Percentiles rank a stretch among this genome's conserved stretches.
phyloP scores from a whole-genome alignment of 2,888 invertebrate genomes.

The Teleiodes luculella region DNA sequence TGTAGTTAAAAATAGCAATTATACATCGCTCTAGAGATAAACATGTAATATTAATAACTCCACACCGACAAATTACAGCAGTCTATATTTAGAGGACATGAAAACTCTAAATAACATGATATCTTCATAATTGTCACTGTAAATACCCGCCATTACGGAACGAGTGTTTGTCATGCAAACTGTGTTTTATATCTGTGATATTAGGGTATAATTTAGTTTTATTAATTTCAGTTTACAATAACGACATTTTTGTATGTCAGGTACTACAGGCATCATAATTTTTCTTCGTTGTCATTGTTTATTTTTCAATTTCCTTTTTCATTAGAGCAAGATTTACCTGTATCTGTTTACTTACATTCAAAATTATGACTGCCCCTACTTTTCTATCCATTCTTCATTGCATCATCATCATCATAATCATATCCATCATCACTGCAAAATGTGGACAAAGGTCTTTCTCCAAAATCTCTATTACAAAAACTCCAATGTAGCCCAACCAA shows the following conservation, averaged over 20 bases:
- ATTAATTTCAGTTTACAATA: not conserved
- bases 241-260: not conserved
- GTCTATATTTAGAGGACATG: not conserved
- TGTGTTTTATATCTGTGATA: not conserved
- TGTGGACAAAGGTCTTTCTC: too few relatives aligned
- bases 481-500: too few relatives aligned
- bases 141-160: not conserved
- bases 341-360: too few relatives aligned
- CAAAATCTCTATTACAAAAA: too few relatives aligned
- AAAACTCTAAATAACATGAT: not conserved
- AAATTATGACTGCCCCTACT: too few relatives aligned
- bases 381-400: too few relatives aligned
- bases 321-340: too few relatives aligned
- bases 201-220: not conserved
- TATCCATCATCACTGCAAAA: too few relatives aligned
- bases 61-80: not conserved
- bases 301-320: too few relatives aligned
- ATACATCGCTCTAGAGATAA: conserved; percentile 4
- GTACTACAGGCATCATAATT: not conserved
- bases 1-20: conserved; percentile 9
- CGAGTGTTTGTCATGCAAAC: not conserved
- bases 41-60: not conserved
- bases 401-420: too few relatives aligned
- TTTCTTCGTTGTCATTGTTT: too few relatives aligned
- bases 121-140: not conserved